Evolutionary conservation across 2,888 invertebrate species (phyloP).

Genomic region (Pedicia rivosa): DNA sequence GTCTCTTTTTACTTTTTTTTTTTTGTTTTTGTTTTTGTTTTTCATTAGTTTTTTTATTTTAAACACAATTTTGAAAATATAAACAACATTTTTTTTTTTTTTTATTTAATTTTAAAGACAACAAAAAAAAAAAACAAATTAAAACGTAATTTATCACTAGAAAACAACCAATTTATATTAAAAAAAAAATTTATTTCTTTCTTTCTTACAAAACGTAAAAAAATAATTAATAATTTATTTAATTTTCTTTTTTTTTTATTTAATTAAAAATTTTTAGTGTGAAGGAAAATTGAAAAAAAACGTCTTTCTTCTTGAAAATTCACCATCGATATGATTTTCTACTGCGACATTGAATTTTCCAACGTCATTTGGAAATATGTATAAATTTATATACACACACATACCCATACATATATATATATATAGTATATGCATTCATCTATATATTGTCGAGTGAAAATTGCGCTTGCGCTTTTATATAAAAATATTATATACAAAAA

Average conservation of each 20-base stretch:
- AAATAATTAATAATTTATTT: background rate
- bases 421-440: too few species aligned
- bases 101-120: background rate
- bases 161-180: too few species aligned
- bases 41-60: too few species aligned
- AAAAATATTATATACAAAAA: too few species aligned
- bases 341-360: slow-evolving; percentile 6
- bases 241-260: background rate
- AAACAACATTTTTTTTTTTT: background rate
- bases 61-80: too few species aligned
- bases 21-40: too few species aligned
- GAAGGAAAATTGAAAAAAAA: too few species aligned
- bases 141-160: background rate
- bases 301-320: background rate
- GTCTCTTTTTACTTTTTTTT: too few species aligned
- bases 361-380: slow-evolving; percentile 4
- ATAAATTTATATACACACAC: background rate
- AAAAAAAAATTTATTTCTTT: too few species aligned
- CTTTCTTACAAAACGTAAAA: too few species aligned
- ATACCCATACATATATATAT: background rate
- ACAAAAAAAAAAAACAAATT: background rate
- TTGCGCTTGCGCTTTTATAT: too few species aligned
- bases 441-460: too few species aligned
- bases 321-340: slow-evolving; percentile 2
- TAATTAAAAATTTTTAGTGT: background rate